Base-by-base conservation (phyloP, 2,888 invertebrate genomes). In the Eumerus sabulonum region DNA sequence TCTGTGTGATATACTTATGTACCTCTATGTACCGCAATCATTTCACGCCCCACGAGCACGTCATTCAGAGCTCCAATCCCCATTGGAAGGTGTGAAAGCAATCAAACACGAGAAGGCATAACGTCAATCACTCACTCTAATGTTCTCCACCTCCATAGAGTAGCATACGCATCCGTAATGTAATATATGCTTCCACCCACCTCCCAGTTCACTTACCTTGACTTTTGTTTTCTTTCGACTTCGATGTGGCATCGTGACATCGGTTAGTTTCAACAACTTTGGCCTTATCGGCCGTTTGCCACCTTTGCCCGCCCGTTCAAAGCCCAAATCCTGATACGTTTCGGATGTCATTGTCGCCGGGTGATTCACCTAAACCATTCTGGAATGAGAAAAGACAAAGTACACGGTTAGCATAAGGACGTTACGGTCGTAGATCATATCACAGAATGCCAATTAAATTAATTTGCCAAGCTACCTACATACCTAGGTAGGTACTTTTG, bases 211-310 rank as follows among this genome's bases (percentile, higher is more conserved):
- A 84, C 84, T 85, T 63, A 88, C 88, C 86, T 88, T 88, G 14
- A 88, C 85, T 87, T 88, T 88, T 57, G 86, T 87, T 84, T 88
- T 88, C 81, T 88, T 88, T 60, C 88, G 86, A 82, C 85, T 88
- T 38, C 88, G 86, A 82, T 88, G 87, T 44, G 88, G 87, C 84
- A 86, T 85, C 53, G 87, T 84, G 9, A 87, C 88, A 83, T 88
- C 88, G 40, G 87, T 87, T 66, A 88, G 66, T 82, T 87, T 88
- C 14, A 88, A 82, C 19, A 88, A 82, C 84, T 88, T 88, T 53
- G 88, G 88, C 76, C 88, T 84, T 74, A 86, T 84, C 11, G 87
- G 86, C 62, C 88, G 86, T 82, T 88, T 88, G 17, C 76, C 76
- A 17, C 85, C 84, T 79, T 88, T 88, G 44, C 76, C 77, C 18